phyloP scores from a whole-genome alignment of 2,113 vertebrate species.

The Brachypodius melanocephalos region DNA sequence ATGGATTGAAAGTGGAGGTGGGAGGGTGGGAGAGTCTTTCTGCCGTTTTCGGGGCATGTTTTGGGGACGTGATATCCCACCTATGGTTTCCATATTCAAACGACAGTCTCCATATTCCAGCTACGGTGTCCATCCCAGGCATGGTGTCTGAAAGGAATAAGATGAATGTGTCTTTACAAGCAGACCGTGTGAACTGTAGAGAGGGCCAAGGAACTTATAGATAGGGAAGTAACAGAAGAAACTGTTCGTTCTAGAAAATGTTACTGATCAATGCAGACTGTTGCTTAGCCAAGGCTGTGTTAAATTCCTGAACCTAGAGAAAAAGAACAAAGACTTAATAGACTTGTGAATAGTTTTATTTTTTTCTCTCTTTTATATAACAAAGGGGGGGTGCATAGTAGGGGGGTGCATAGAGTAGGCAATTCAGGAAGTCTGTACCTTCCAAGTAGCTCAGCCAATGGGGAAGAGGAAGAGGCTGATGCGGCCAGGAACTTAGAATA shows the following conservation, averaged over 20 bases:
- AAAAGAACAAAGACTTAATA: background rate
- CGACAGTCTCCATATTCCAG: background rate
- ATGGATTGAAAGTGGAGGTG: background rate
- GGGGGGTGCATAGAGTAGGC: rapidly evolving
- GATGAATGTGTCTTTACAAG: background rate
- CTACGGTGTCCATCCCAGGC: background rate
- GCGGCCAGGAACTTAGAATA: background rate
- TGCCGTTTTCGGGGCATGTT: rapidly evolving
- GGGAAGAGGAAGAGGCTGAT: background rate
- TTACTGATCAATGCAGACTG: background rate
- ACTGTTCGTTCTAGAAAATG: background rate
- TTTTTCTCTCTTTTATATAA: background rate
- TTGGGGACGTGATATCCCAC: background rate
- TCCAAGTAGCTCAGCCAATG: background rate
- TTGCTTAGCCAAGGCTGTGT: background rate
- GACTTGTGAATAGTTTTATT: background rate
- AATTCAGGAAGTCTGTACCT: background rate
- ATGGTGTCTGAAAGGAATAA: background rate
- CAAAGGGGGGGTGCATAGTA: background rate
- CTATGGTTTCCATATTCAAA: background rate
- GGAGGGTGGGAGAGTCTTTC: background rate
- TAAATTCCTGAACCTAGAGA: background rate
- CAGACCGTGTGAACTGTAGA: background rate
- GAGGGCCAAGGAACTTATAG: background rate
- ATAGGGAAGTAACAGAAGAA: background rate